A percentile compares a stretch with the other conserved stretches of the same genome.
These are phyloP conservation scores for Sebastes diploproa DNA, from an alignment of 2,797 vertebrate genomes.

Conservation along the genomic window DNA sequence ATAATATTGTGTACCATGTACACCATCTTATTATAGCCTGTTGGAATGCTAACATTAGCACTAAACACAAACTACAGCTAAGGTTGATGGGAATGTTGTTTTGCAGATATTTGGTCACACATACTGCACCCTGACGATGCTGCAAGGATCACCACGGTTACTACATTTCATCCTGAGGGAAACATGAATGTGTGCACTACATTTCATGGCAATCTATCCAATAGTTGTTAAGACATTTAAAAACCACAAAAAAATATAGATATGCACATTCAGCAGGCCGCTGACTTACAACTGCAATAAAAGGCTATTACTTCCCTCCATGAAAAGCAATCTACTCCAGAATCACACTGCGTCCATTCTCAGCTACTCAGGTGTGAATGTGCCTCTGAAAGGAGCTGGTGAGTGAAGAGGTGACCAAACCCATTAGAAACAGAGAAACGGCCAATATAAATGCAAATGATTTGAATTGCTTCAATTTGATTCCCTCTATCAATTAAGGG, in stretches of 20 bases:
- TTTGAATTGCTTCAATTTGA: neutral
- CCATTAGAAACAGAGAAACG: constrained; percentile 9
- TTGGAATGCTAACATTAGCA: neutral
- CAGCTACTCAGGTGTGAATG: neutral
- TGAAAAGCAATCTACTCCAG: constrained; percentile 18
- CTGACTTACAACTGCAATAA: neutral
- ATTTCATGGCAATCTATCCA: neutral
- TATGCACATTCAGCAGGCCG: neutral
- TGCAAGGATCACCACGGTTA: neutral
- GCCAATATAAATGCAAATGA: constrained; percentile 53
- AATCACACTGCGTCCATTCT: constrained; percentile 10
- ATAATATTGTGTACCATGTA: neutral
- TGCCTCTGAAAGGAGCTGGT: neutral
- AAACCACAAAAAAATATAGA: neutral
- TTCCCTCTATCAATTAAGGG: constrained; percentile 16
- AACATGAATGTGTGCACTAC: neutral
- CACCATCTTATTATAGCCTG: neutral
- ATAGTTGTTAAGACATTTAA: neutral
- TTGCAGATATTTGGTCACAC: neutral
- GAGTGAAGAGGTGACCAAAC: constrained; percentile 27
- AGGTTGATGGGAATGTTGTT: neutral
- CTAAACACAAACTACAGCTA: neutral
- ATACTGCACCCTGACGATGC: rapidly evolving
- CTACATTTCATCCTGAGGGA: neutral
- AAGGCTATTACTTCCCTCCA: constrained; percentile 14